Evolutionary conservation across 2,888 invertebrate genomes (phyloP).

Genomic region (Erebia epiphron): DNA sequence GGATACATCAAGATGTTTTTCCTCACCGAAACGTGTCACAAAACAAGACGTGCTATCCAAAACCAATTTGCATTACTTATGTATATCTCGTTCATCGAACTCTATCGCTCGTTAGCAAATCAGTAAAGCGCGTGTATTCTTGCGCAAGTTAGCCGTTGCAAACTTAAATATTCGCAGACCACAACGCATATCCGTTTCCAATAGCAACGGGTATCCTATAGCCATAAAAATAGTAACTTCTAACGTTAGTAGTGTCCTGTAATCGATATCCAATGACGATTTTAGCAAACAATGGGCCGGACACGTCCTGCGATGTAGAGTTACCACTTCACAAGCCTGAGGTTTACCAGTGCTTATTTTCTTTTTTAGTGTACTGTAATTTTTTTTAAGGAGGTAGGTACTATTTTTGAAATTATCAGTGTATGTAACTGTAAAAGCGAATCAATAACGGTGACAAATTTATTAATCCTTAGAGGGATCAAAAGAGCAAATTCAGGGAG

Average conservation of each 20-base stretch:
- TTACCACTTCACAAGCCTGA: background rate
- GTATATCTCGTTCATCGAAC: background rate
- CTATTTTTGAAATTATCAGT: no score
- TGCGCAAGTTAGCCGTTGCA: conserved; percentile 29
- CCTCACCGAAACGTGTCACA: background rate
- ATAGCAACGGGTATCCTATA: conserved; percentile 33
- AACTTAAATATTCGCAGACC: conserved; percentile 38
- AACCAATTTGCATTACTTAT: background rate
- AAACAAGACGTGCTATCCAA: background rate
- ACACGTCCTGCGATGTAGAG: background rate
- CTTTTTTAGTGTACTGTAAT: no score
- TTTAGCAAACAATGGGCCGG: conserved; percentile 39
- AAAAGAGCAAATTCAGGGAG: no score
- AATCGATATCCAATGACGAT: conserved; percentile 39
- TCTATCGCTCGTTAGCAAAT: background rate
- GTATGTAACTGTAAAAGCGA: no score
- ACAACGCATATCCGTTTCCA: conserved; percentile 35
- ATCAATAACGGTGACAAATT: no score
- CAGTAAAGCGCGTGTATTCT: conserved; percentile 3
- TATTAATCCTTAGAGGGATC: no score
- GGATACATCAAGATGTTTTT: no score
- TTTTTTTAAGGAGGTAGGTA: no score
- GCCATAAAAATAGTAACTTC: background rate
- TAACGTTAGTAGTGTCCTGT: conserved; percentile 21
- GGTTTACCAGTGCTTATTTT: no score